A percentile compares a stretch with the other conserved stretches of the same genome.
Evolutionary conservation across 2,888 invertebrate species (phyloP).

Genomic region (Germaria angustata): DNA sequence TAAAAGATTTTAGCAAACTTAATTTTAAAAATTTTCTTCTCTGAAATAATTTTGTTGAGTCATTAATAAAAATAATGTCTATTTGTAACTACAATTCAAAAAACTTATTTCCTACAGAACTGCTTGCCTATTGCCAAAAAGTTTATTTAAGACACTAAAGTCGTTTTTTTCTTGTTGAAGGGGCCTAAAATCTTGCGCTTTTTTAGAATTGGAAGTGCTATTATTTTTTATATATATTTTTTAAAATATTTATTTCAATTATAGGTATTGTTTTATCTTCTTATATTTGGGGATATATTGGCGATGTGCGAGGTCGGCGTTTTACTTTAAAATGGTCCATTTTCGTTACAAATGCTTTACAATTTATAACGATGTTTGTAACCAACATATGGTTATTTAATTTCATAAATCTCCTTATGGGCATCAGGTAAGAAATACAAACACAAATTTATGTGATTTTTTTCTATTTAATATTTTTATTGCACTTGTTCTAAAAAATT

Average conservation of each 20-base stretch:
- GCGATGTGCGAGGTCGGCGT: constrained; percentile 74
- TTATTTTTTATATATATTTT: not conserved
- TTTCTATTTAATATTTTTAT: not conserved
- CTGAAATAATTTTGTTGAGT: too few species aligned
- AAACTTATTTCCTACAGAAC: too few species aligned
- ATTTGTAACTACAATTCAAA: too few species aligned
- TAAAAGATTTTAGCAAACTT: too few species aligned
- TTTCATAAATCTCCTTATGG: constrained; percentile 72
- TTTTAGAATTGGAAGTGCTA: too few species aligned
- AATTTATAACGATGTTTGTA: constrained; percentile 74
- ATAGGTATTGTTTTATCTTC: constrained; percentile 75
- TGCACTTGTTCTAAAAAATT: too few species aligned
- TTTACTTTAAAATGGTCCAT: constrained; percentile 72
- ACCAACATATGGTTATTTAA: constrained; percentile 76
- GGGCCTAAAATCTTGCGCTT: too few species aligned
- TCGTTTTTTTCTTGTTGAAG: too few species aligned
- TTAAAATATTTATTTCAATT: not conserved
- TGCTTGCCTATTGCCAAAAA: too few species aligned
- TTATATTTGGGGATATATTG: constrained; percentile 75
- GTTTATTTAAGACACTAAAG: too few species aligned
- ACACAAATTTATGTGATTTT: not conserved
- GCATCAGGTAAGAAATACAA: constrained; percentile 72
- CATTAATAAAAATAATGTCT: too few species aligned
- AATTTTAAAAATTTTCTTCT: too few species aligned
- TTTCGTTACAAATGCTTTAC: constrained; percentile 70